These are phyloP conservation scores for Eciton burchellii DNA, from an alignment of 1,140 invertebrate genomes.

Conservation along the genomic window DNA sequence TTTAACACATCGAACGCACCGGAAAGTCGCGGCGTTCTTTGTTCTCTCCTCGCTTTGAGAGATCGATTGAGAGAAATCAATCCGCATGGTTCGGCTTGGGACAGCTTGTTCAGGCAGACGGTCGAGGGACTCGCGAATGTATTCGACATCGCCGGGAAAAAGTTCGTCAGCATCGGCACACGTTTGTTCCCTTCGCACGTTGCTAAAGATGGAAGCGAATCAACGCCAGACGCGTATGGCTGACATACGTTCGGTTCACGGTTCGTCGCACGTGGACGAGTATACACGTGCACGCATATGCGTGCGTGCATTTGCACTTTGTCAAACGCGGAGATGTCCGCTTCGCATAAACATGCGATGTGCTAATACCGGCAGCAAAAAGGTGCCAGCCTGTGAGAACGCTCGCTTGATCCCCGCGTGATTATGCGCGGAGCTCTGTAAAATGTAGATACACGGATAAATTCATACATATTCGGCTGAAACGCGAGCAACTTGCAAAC, in stretches of 20 bases:
- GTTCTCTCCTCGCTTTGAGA: too few species aligned
- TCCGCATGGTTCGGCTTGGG: neutral
- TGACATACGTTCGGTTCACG: slow-evolving; percentile 29
- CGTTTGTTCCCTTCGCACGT: too few species aligned
- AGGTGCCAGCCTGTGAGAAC: slow-evolving; percentile 1
- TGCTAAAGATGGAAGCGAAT: too few species aligned
- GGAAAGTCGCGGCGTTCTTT: too few species aligned
- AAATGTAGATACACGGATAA: neutral
- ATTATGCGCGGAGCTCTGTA: slow-evolving; percentile 17
- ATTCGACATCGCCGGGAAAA: too few species aligned
- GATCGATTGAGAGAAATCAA: neutral
- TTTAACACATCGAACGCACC: too few species aligned
- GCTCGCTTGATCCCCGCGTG: slow-evolving; percentile 21
- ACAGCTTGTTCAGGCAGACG: neutral
- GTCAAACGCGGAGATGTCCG: slow-evolving; percentile 16
- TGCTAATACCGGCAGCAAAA: slow-evolving; percentile 14
- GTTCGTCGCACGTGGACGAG: slow-evolving; percentile 10
- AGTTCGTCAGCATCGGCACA: too few species aligned
- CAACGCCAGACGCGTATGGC: neutral
- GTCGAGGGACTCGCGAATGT: too few species aligned
- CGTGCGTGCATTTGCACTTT: slow-evolving; percentile 19
- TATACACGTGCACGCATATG: neutral
- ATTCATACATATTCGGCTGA: neutral
- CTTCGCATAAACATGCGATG: slow-evolving; percentile 36
- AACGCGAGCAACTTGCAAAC: neutral